Evolutionary conservation across 2,113 vertebrate genomes (phyloP).

Genomic region (Perca schrenkii): DNA sequence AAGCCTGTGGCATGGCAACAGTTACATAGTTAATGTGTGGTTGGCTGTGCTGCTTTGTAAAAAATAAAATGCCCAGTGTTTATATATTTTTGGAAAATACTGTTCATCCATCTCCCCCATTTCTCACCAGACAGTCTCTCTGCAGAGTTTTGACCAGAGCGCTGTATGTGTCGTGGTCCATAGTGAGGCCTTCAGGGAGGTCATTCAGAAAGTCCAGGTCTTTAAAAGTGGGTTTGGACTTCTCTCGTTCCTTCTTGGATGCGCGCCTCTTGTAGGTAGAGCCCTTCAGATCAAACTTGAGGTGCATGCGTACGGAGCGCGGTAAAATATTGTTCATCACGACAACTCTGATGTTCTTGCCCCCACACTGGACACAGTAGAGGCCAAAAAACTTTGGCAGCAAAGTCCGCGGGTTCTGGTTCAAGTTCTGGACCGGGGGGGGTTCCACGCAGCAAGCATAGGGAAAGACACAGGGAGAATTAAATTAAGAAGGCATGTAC

Average conservation of each 20-base stretch:
- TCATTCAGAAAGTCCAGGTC: conserved; percentile 97
- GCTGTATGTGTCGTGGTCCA: conserved; percentile 92
- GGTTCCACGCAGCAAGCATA: neutral
- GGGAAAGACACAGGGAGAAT: conserved; percentile 8
- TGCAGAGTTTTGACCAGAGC: conserved; percentile 95
- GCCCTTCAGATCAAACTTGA: conserved; percentile 98
- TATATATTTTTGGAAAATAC: conserved; percentile 11
- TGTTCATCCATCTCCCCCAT: neutral
- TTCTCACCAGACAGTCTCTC: conserved; percentile 95
- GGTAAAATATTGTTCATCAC: conserved; percentile 99
- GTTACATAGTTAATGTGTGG: neutral
- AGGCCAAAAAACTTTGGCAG: conserved; percentile 98
- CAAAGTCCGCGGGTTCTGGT: conserved; percentile 96
- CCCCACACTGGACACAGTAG: conserved; percentile 96
- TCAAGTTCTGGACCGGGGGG: conserved; percentile 88
- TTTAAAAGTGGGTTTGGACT: conserved; percentile 93
- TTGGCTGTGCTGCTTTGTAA: neutral
- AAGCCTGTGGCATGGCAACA: neutral
- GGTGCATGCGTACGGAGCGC: conserved; percentile 95
- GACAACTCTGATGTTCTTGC: conserved; percentile 96
- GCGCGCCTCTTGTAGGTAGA: conserved; percentile 96
- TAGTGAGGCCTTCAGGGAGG: conserved; percentile 90
- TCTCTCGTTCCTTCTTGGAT: conserved; percentile 97
- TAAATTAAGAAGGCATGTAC: no score
- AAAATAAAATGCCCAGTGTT: neutral